phyloP scores from a whole-genome alignment of 2,888 invertebrate genomes.

The Stegophylla sp. region DNA sequence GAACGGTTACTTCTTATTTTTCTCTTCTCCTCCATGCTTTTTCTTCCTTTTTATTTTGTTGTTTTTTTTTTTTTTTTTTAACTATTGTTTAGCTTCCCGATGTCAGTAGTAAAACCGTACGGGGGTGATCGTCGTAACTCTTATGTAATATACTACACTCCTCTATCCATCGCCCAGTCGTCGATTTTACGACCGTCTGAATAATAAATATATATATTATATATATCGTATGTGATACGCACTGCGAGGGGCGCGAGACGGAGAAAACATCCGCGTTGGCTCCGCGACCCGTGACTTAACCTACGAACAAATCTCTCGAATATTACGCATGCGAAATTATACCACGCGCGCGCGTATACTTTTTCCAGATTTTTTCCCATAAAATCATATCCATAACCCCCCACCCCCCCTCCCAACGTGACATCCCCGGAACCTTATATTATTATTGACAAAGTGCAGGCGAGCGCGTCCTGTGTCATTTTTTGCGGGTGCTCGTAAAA shows the following conservation, averaged over 20 bases:
- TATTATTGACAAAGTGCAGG: too few species aligned
- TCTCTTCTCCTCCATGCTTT: neutral
- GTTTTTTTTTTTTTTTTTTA: constrained; percentile 46
- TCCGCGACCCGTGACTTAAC: constrained; percentile 55
- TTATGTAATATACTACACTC: too few species aligned
- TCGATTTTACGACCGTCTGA: constrained; percentile 55
- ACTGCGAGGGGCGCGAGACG: constrained; percentile 23
- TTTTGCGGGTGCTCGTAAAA: too few species aligned
- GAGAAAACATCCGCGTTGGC: constrained; percentile 57
- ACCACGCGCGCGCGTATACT: constrained; percentile 13
- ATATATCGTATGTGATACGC: too few species aligned
- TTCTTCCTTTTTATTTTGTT: neutral
- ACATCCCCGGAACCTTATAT: too few species aligned
- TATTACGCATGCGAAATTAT: constrained; percentile 38
- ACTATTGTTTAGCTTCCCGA: constrained; percentile 56
- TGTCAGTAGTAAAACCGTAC: constrained; percentile 48
- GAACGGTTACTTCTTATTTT: constrained; percentile 32
- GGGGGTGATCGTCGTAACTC: constrained; percentile 54
- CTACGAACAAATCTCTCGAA: constrained; percentile 51
- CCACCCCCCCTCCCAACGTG: too few species aligned
- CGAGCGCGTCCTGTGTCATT: too few species aligned
- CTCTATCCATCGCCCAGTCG: constrained; percentile 4
- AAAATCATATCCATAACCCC: constrained; percentile 44
- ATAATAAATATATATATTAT: constrained; percentile 53
- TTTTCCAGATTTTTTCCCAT: constrained; percentile 36